Percentiles rank a stretch among this genome's conserved stretches.
Conservation (phyloP, 2,888 invertebrate genomes). For the Autographa pulchrina region DNA sequence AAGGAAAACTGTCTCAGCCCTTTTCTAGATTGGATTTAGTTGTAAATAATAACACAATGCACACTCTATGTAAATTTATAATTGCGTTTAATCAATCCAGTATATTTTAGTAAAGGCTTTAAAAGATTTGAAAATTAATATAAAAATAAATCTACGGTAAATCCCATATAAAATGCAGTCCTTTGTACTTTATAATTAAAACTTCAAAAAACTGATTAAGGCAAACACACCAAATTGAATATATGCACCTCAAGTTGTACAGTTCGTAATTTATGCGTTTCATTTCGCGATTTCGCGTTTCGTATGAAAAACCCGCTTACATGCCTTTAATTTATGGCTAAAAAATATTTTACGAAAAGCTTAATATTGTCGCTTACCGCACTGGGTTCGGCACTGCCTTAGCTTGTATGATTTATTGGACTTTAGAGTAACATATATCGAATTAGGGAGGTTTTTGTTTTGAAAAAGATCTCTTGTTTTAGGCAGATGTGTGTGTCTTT, state of each 20-base stretch:
- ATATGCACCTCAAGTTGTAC: conserved; percentile 54
- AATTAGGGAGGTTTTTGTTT: conserved; percentile 41
- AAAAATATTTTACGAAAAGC: conserved; percentile 76
- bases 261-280: conserved; percentile 84
- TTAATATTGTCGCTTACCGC: conserved; percentile 71
- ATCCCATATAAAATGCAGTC: not conserved
- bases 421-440: conserved; percentile 48
- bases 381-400: conserved; percentile 58
- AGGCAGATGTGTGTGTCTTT: not conserved
- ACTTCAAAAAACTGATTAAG: conserved; percentile 32
- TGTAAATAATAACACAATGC: too few species aligned
- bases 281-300: conserved; percentile 83
- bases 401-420: conserved; percentile 53
- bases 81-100: too few species aligned
- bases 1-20: too few species aligned
- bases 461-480: conserved; percentile 10
- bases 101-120: too few species aligned
- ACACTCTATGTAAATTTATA: too few species aligned
- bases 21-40: too few species aligned
- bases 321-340: conserved; percentile 83
- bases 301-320: conserved; percentile 84
- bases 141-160: not conserved
- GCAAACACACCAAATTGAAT: conserved; percentile 46
- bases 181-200: not conserved
- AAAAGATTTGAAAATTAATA: not conserved